A percentile compares a stretch with the other conserved stretches of the same genome.
These are phyloP conservation scores for Drosophila grimshawi DNA, from an alignment of 1,140 invertebrate genomes.

Conservation along the genomic window DNA sequence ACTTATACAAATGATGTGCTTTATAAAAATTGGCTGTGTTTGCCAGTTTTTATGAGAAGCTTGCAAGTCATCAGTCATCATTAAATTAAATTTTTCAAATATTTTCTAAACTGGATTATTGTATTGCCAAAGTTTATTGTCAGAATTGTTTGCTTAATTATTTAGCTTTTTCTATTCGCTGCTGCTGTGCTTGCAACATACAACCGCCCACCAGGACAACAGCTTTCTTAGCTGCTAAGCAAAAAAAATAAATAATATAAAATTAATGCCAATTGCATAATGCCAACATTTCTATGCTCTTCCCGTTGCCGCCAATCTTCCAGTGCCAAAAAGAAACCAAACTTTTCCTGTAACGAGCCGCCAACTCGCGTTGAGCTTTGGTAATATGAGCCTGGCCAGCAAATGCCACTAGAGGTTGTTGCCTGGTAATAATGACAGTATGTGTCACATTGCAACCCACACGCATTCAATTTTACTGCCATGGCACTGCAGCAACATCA, in stretches of 20 bases:
- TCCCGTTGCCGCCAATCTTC: constrained; percentile 34
- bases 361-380: constrained; percentile 57
- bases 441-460: constrained; percentile 83
- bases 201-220: constrained; percentile 1
- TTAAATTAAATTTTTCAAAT: too few relatives aligned
- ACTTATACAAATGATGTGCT: too few relatives aligned
- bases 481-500: constrained; percentile 25
- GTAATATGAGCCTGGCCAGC: constrained; percentile 73
- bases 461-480: constrained; percentile 80
- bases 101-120: too few relatives aligned
- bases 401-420: constrained; percentile 66
- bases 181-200: not conserved
- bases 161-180: not conserved
- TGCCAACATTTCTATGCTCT: constrained; percentile 66
- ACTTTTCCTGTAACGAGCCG: constrained; percentile 72
- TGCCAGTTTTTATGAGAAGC: too few relatives aligned
- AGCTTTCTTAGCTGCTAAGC: constrained; percentile 1
- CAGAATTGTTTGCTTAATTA: too few relatives aligned
- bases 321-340: constrained; percentile 29
- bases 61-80: too few relatives aligned
- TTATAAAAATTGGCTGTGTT: too few relatives aligned
- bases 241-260: constrained; percentile 39
- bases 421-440: constrained; percentile 81
- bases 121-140: too few relatives aligned
- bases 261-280: constrained; percentile 67